Conservation (phyloP, 2,113 vertebrate species). For the Corydoras sp. region DNA sequence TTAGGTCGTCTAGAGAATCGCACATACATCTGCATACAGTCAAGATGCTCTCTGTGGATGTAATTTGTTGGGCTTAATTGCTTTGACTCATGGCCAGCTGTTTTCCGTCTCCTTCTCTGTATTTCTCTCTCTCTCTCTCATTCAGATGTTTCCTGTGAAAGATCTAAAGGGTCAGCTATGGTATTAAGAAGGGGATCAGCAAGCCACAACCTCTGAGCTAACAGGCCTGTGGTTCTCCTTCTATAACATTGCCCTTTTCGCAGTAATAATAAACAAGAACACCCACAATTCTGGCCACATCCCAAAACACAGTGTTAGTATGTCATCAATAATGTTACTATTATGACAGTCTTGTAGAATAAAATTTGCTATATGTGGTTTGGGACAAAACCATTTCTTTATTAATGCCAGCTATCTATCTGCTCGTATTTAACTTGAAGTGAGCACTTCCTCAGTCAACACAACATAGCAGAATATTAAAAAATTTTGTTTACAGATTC, state of each 20-base stretch:
- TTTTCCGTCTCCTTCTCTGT: constrained; percentile 26
- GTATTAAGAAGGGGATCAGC: constrained; percentile 29
- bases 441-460: too few species aligned
- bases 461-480: too few species aligned
- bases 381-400: too few species aligned
- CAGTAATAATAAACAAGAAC: too few species aligned
- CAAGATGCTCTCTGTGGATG: constrained; percentile 33
- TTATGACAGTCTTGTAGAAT: too few species aligned
- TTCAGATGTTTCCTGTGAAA: constrained; percentile 39
- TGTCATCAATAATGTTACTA: too few species aligned
- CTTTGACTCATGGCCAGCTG: constrained; percentile 31
- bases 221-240: constrained; percentile 30
- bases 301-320: too few species aligned
- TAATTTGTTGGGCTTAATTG: constrained; percentile 19
- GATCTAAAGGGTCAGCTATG: constrained; percentile 32
- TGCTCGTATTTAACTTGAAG: too few species aligned
- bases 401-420: too few species aligned
- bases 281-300: too few species aligned
- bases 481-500: too few species aligned
- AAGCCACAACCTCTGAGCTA: constrained; percentile 27
- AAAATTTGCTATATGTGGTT: too few species aligned
- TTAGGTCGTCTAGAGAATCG: constrained; percentile 4
- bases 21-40: constrained; percentile 22
- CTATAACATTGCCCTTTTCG: constrained; percentile 25
- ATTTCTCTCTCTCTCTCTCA: constrained; percentile 11